Conservation (phyloP, 1,140 invertebrate species). For the Catajapyx aquilonaris region DNA sequence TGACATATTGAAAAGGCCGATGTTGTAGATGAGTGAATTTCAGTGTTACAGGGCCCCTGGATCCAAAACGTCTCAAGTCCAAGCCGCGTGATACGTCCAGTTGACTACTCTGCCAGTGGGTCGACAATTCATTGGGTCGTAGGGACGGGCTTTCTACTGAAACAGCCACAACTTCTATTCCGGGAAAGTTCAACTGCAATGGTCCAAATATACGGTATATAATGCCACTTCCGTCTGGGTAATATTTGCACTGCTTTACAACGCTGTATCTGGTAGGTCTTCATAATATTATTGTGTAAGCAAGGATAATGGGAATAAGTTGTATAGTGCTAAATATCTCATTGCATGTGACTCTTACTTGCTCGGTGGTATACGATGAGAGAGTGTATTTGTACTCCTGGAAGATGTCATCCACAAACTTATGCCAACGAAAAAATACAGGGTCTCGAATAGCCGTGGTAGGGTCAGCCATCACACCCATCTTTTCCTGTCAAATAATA, state of each 20-base stretch:
- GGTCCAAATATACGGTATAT: conserved; percentile 2
- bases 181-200: conserved; percentile 35
- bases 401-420: conserved; percentile 58
- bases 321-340: background rate
- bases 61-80: conserved; percentile 54
- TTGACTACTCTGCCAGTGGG: conserved; percentile 51
- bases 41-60: conserved; percentile 41
- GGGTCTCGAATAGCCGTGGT: conserved; percentile 38
- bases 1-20: conserved; percentile 34
- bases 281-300: background rate
- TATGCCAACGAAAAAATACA: conserved; percentile 65
- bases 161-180: conserved; percentile 31
- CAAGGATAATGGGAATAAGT: conserved; percentile 13
- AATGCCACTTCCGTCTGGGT: background rate
- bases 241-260: background rate
- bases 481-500: conserved; percentile 14
- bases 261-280: background rate
- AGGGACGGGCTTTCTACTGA: conserved; percentile 16
- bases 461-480: conserved; percentile 17
- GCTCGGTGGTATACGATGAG: conserved; percentile 31
- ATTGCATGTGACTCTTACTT: conserved; percentile 19
- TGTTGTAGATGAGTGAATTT: conserved; percentile 54
- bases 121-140: conserved; percentile 21
- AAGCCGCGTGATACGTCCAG: conserved; percentile 49
- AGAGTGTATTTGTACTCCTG: conserved; percentile 48